Evolutionary conservation across 2,888 invertebrate genomes (phyloP).

Genomic region (Spicauda simplicius): DNA sequence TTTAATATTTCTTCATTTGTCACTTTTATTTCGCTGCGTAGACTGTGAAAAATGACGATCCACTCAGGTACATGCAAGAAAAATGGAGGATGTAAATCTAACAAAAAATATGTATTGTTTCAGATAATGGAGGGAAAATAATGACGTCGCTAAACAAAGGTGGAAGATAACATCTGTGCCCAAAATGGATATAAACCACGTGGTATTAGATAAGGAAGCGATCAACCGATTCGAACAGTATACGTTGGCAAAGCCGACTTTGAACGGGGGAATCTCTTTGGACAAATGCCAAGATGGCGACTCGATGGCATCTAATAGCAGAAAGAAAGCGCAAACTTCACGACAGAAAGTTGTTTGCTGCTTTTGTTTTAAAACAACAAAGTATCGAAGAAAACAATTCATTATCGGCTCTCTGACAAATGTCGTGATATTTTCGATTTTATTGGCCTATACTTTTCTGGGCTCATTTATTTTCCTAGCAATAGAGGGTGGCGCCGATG

Average conservation of each 20-base stretch:
- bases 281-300: conserved; percentile 83
- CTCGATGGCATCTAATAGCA: conserved; percentile 79
- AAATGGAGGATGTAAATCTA: conserved; percentile 40
- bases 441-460: conserved; percentile 91
- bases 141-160: conserved; percentile 64
- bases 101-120: conserved; percentile 63
- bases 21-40: conserved; percentile 61
- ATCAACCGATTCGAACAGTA: conserved; percentile 82
- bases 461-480: conserved; percentile 94
- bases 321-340: conserved; percentile 76
- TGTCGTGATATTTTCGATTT: conserved; percentile 91
- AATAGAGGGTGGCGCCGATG: conserved; percentile 89
- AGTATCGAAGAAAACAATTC: conserved; percentile 85
- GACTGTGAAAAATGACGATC: conserved; percentile 74
- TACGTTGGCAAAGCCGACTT: conserved; percentile 76
- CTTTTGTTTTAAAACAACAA: conserved; percentile 83
- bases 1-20: conserved; percentile 74
- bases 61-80: conserved; percentile 54
- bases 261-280: conserved; percentile 81
- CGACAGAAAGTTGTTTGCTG: conserved; percentile 82
- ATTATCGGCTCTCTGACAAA: conserved; percentile 91
- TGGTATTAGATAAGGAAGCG: conserved; percentile 80
- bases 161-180: conserved; percentile 58
- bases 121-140: conserved; percentile 63
- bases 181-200: conserved; percentile 81